Evolutionary conservation across 2,113 vertebrate genomes (phyloP), one percentile per base, ranked within the genome.

Genomic region (Toxotes jaculatrix): DNA sequence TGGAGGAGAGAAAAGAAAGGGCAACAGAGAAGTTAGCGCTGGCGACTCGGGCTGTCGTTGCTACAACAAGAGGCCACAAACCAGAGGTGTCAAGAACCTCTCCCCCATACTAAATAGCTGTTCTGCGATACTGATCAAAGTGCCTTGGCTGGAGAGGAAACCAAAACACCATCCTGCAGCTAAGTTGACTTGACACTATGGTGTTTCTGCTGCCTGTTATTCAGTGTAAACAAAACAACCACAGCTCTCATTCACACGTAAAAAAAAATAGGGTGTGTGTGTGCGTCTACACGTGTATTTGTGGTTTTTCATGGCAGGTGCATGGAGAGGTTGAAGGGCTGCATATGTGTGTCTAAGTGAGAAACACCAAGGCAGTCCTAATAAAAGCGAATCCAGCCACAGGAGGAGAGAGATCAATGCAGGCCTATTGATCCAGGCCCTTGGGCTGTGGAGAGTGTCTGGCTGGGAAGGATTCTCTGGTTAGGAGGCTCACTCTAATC

Each of bases 401-500:
- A 82, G 91, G 92, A 92, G 93, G 85, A 84, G 85, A 77, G 88
- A 81, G 93, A 95, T 95, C 95, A 93, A 95, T 95, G 89, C 81
- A 43, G 90, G 82, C 90, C 93, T 94, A 95, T 96, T 92, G 95
- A 96, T 95, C 93, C 83, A 61, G 89, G 92, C 94, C 93, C 90
- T 92, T 86, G 87, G 92, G 93, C 91, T 90, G 93, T 79, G 83
- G 84, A 93, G 91, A 93, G 90, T 83, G 93, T 93, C 93, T 92
- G 92, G 87, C 89, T 89, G 87, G 90, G 93, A 93, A 94, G 93
- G 92, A 93, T 94, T 95, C 94, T 93, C 90, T 90, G 94, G 92
- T 95, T 92, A 93, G 94, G 85, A 93, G 91, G 92, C 94, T 94
- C 93, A 92, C 88, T 86, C 93, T 96, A 95, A 95, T 95, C 95